A percentile compares a stretch with the other conserved stretches of the same genome.
These are phyloP conservation scores for Poecilia latipinna DNA, from an alignment of 2,113 vertebrate genomes.

Conservation along the genomic window DNA sequence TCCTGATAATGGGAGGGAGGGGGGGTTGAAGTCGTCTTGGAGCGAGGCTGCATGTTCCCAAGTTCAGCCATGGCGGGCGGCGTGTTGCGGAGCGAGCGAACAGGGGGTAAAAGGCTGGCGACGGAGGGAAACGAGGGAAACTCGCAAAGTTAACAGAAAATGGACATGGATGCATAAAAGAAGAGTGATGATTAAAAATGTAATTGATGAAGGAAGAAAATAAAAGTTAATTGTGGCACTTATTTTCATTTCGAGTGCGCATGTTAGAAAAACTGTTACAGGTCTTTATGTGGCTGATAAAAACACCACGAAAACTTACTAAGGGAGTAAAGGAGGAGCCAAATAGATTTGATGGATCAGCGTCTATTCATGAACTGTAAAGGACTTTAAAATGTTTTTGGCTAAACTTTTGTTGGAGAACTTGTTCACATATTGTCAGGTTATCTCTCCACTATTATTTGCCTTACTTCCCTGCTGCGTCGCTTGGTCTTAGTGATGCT, in stretches of 20 bases:
- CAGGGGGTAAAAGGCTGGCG: constrained; percentile 46
- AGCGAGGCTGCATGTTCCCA: constrained; percentile 74
- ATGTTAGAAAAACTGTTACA: neutral
- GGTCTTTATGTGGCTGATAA: neutral
- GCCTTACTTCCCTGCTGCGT: neutral
- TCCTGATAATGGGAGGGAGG: constrained; percentile 77
- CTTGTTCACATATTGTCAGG: no score
- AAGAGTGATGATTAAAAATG: constrained; percentile 11
- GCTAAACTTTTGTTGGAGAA: neutral
- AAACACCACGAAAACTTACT: no score
- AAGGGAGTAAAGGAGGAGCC: neutral
- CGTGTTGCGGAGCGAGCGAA: constrained; percentile 57
- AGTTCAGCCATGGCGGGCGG: constrained; percentile 67
- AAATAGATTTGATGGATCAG: neutral
- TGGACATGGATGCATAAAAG: constrained; percentile 16
- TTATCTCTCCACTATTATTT: neutral
- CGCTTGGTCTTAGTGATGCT: neutral
- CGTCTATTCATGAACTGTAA: no score
- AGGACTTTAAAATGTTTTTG: neutral
- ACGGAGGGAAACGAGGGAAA: constrained; percentile 60
- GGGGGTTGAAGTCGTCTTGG: constrained; percentile 81
- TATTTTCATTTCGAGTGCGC: neutral
- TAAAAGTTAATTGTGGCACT: neutral
- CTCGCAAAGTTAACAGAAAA: constrained; percentile 53
- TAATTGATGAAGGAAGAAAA: constrained; percentile 6